Conservation (phyloP, 2,113 vertebrate genomes). For the Burhinus oedicnemus region DNA sequence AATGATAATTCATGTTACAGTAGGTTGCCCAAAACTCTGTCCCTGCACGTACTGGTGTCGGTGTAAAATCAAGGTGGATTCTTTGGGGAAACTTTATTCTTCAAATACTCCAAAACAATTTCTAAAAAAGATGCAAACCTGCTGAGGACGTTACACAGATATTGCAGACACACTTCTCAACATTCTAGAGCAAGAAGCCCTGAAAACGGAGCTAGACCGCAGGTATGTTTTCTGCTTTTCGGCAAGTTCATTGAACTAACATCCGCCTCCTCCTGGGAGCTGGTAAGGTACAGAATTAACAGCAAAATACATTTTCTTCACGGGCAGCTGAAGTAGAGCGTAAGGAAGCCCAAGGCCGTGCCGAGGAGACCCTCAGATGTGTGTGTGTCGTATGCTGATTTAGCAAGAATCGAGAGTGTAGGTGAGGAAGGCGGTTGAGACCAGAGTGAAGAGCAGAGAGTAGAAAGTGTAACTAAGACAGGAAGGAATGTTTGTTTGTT, state of each 20-base stretch:
- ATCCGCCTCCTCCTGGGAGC: neutral
- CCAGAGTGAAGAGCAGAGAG: neutral
- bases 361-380: neutral
- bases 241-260: neutral
- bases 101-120: neutral
- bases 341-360: neutral
- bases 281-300: neutral
- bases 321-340: neutral
- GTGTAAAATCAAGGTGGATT: neutral
- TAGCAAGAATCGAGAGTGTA: neutral
- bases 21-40: neutral
- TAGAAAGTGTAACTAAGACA: neutral
- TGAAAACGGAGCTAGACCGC: neutral
- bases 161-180: neutral
- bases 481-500: neutral
- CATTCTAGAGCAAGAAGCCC: neutral
- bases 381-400: neutral
- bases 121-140: neutral
- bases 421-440: neutral
- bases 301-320: neutral
- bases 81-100: neutral
- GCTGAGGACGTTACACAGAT: neutral
- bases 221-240: neutral
- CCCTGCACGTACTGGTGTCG: accelerated
- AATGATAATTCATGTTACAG: neutral